Conservation (phyloP, 2,797 vertebrate genomes). For the Pyrrhura leucotis region DNA sequence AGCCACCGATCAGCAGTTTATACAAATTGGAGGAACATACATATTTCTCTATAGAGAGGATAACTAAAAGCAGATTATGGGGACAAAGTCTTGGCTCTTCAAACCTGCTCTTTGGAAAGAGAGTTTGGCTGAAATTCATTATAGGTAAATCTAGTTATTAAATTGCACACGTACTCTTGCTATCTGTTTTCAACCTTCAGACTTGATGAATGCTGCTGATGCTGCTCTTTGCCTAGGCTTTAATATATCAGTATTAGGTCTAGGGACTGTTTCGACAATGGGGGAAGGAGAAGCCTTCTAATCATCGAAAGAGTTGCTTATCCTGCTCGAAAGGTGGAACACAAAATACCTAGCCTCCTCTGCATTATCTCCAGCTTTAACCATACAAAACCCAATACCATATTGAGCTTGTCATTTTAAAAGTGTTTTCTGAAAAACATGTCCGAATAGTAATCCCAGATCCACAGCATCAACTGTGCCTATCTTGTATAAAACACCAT, state of each 20-base stretch:
- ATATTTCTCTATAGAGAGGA: background rate
- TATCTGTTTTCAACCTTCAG: background rate
- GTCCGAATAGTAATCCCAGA: background rate
- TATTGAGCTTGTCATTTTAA: background rate
- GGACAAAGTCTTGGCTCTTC: background rate
- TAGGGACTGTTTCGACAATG: background rate
- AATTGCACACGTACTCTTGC: background rate
- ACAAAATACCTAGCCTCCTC: background rate
- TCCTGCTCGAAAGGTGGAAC: background rate
- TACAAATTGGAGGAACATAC: background rate
- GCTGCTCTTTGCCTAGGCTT: background rate
- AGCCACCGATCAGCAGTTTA: background rate
- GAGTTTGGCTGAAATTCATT: background rate
- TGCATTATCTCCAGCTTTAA: background rate
- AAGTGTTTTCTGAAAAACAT: background rate
- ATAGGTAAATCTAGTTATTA: background rate
- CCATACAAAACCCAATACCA: background rate
- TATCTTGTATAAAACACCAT: background rate
- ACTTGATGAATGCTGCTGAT: background rate
- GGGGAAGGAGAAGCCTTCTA: background rate
- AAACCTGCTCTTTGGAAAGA: background rate
- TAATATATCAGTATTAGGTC: background rate
- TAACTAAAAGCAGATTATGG: background rate
- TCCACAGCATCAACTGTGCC: background rate
- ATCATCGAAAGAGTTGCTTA: background rate